Evolutionary conservation across 2,113 vertebrate genomes (phyloP).

Genomic region (Hydrochoerus hydrochaeris): DNA sequence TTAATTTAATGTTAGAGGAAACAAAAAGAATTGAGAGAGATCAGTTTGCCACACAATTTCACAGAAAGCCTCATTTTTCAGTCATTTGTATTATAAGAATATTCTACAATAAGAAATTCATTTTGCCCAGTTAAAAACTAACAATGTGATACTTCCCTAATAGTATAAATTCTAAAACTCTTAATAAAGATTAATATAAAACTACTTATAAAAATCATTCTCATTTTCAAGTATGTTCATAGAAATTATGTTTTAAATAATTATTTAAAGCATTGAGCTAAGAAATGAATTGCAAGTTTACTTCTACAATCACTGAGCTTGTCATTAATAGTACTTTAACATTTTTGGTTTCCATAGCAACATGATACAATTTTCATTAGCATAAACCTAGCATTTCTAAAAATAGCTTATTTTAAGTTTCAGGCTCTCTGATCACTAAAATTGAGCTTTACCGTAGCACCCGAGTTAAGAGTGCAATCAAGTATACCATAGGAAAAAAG

Average conservation of each 20-base stretch:
- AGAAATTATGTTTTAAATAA: conserved; percentile 68
- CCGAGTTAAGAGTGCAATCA: conserved; percentile 16
- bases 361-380: conserved; percentile 82
- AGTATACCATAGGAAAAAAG: conserved; percentile 33
- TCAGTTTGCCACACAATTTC: not conserved
- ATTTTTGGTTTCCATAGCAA: conserved; percentile 85
- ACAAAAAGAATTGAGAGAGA: not conserved
- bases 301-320: conserved; percentile 75
- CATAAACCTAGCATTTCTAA: conserved; percentile 82
- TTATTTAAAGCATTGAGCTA: conserved; percentile 74
- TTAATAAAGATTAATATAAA: not conserved
- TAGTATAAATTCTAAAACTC: conserved; percentile 21
- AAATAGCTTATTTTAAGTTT: conserved; percentile 79
- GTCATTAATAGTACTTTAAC: conserved; percentile 82
- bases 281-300: conserved; percentile 75
- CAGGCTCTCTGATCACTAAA: conserved; percentile 78
- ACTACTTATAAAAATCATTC: conserved; percentile 48
- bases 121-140: conserved; percentile 51
- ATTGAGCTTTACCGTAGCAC: conserved; percentile 69
- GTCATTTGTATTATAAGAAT: not conserved
- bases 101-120: not conserved
- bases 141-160: not conserved
- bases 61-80: not conserved
- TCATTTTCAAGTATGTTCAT: conserved; percentile 41
- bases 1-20: not conserved